Percentiles rank a stretch among this genome's conserved stretches.
These are phyloP conservation scores for Cuculus canorus DNA, from an alignment of 2,797 vertebrate genomes.

Conservation along the genomic window DNA sequence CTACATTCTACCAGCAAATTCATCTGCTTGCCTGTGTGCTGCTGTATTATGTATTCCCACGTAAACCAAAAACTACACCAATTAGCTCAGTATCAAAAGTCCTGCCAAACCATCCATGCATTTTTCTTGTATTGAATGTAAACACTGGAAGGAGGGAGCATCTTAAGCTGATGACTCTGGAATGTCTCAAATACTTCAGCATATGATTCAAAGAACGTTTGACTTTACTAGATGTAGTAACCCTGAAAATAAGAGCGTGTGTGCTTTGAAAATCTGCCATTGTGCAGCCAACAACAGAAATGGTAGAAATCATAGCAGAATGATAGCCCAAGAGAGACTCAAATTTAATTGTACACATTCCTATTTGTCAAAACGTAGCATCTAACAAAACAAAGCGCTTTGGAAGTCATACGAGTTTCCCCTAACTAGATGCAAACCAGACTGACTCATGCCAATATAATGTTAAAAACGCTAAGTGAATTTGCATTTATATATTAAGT, in stretches of 20 bases:
- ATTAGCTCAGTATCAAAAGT: not conserved
- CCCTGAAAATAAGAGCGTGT: not conserved
- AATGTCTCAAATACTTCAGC: slow-evolving; percentile 43
- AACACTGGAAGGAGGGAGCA: not conserved
- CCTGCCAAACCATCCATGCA: not conserved
- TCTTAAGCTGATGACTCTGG: slow-evolving; percentile 5
- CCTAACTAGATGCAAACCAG: not conserved
- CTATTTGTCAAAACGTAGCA: not conserved
- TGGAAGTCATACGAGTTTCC: not conserved
- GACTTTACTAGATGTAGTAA: not conserved
- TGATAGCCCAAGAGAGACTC: not conserved
- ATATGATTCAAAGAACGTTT: not conserved
- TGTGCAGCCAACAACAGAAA: not conserved
- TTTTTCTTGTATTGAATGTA: not conserved
- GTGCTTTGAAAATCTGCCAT: not conserved
- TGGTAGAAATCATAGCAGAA: not conserved
- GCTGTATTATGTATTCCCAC: too few relatives aligned
- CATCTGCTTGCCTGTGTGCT: too few relatives aligned
- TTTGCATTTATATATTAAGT: not conserved
- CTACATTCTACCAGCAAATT: too few relatives aligned
- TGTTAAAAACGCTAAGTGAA: not conserved
- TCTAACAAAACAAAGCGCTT: not conserved
- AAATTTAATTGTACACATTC: not conserved
- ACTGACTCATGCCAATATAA: not conserved
- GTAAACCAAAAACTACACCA: not conserved